Conservation (phyloP, 2,797 vertebrate species). For the Acrossocheilus wenchowensis region DNA sequence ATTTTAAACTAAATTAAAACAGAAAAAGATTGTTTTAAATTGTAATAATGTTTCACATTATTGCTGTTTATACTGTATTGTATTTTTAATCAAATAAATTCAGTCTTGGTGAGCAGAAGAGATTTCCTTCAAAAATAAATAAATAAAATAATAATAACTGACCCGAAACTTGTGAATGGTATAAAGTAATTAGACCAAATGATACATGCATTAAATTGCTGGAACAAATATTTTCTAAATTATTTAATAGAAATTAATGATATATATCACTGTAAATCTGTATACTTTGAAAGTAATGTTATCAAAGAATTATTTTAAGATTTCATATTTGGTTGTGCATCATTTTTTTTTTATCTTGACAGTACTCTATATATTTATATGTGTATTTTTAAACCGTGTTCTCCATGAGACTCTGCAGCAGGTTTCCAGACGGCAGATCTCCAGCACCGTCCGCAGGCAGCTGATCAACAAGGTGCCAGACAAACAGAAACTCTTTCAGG, state of each 20-base stretch:
- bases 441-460: slow-evolving; percentile 79
- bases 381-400: neutral
- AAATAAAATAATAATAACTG: neutral
- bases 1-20: neutral
- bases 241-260: too few relatives aligned
- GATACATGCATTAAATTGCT: neutral
- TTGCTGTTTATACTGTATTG: neutral
- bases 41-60: neutral
- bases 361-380: neutral
- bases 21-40: neutral
- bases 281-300: neutral
- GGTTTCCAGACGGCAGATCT: slow-evolving; percentile 81
- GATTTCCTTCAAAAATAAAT: neutral
- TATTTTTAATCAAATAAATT: neutral
- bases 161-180: neutral
- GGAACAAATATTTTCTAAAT: neutral
- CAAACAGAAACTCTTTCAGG: slow-evolving; percentile 93
- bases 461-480: slow-evolving; percentile 82
- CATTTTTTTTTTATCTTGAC: neutral
- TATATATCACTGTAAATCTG: neutral
- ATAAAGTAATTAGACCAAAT: neutral
- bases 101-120: neutral
- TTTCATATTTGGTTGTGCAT: neutral
- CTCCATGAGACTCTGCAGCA: slow-evolving; percentile 73
- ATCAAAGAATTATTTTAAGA: neutral